Percentiles rank a stretch among this genome's conserved stretches.
These are phyloP conservation scores for Amblyraja radiata DNA, from an alignment of 2,797 vertebrate genomes.

Conservation along the genomic window DNA sequence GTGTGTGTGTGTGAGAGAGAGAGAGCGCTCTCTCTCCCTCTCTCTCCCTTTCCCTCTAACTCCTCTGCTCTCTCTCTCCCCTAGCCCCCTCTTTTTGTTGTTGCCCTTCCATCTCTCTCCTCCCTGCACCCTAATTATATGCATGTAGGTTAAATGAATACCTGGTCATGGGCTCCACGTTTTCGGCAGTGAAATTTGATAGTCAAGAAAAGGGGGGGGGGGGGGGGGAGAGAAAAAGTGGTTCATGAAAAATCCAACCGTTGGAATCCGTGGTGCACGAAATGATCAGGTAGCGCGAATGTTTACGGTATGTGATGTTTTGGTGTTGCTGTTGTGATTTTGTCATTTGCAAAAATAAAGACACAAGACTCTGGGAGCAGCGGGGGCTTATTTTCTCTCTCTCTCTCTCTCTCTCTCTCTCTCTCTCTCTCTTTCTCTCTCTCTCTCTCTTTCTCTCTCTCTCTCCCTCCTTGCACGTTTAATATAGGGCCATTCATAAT, in stretches of 20 bases:
- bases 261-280: constrained; percentile 90
- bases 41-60: background rate
- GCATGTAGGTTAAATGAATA: constrained; percentile 91
- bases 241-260: constrained; percentile 87
- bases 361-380: background rate
- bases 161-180: constrained; percentile 79
- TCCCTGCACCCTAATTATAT: constrained; percentile 64
- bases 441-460: no score
- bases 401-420: no score
- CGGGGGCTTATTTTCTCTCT: no score
- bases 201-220: constrained; percentile 61
- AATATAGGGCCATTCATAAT: constrained; percentile 6
- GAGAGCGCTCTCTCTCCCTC: background rate
- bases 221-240: constrained; percentile 63
- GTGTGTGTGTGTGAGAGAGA: background rate
- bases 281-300: constrained; percentile 99
- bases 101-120: constrained; percentile 59
- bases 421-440: no score
- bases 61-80: constrained; percentile 58
- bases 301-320: constrained; percentile 92
- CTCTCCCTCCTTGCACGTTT: background rate
- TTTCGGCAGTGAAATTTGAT: constrained; percentile 90
- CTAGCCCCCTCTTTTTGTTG: constrained; percentile 72
- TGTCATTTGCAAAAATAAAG: constrained; percentile 23
- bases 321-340: constrained; percentile 45